Evolutionary conservation across 2,113 vertebrate species (phyloP), one percentile per base, ranked within the genome.

Genomic region (Eurystomus gularis): DNA sequence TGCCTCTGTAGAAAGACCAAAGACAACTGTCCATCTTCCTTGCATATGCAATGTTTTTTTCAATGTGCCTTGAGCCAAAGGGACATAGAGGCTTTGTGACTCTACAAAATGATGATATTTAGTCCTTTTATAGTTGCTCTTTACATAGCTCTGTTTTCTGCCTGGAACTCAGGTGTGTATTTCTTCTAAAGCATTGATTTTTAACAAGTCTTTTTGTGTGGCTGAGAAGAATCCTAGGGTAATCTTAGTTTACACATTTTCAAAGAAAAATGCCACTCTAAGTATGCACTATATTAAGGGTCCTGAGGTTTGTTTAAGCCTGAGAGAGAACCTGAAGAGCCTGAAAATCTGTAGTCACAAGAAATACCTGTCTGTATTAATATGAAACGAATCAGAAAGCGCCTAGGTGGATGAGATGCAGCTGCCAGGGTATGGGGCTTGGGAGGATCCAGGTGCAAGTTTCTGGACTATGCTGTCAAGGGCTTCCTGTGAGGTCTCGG

Each of bases 221-320:
- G 25, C 16, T 88, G 82, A 60, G 80, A 77, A 86, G 48, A 85
- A 73, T 92, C 35, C 25, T 75, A 35, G 23, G 54, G 55, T 95
- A 86, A 86, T 92, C 76, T 71, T 44, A 86, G 60, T 88, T 94
- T 86, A 78, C 37, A 51, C 33, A 33, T 83, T 92, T 86, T 85
- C 29, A 55, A 78, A 77, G 72, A 49, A 88, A 64, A 93, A 75
- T 52, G 42, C 42, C 0, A 4, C 16, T 83, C 5, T 75, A 71
- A 84, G 33, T 90, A 48, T 81, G 39, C 17, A 11, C 49, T 92
- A 48, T 60, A 9, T 88, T 86, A 86, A 77, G 90, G 76, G 66
- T 93, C 89, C 64, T 64, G 70, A 54, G 39, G n/a, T 90, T 78
- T 84, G 64, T 90, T 88, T 49, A 90, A 96, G 48, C 39, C 44